Evolutionary conservation across 2,888 invertebrate species (phyloP).

Genomic region (Heliconius cydno): DNA sequence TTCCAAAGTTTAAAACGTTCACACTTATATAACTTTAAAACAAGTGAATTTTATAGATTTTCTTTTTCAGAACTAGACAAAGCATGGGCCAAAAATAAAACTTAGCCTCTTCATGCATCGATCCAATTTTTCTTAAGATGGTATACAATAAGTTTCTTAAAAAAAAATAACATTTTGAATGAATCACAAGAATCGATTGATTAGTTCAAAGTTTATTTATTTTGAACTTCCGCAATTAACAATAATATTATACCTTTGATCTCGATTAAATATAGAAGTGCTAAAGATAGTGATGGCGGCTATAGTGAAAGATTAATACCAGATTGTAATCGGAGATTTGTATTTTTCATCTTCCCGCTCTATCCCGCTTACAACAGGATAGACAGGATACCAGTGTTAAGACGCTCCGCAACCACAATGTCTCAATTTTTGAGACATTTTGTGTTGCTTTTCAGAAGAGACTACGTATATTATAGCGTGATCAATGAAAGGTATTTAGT

Average conservation of each 20-base stretch:
- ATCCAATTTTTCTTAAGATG: too few species aligned
- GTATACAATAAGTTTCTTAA: background rate
- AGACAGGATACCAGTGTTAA: background rate
- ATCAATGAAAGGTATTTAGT: too few species aligned
- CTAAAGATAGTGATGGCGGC: background rate
- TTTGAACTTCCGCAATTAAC: constrained; percentile 15
- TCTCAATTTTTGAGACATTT: too few species aligned
- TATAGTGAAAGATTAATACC: constrained; percentile 11
- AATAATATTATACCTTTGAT: constrained; percentile 22
- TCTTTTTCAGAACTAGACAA: too few species aligned
- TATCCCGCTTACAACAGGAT: background rate
- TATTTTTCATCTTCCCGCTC: background rate
- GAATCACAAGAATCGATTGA: constrained; percentile 45
- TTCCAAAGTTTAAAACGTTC: too few species aligned
- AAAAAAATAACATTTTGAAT: background rate
- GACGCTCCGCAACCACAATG: too few species aligned
- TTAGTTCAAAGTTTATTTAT: constrained; percentile 36
- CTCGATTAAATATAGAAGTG: constrained; percentile 9
- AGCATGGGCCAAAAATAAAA: too few species aligned
- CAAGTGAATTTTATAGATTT: too few species aligned
- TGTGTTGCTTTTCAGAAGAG: too few species aligned
- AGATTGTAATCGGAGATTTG: background rate
- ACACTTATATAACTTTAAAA: too few species aligned
- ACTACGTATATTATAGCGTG: too few species aligned
- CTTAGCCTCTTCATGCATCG: too few species aligned